Conservation (phyloP, 2,888 invertebrate species). For the Hyposoter didymator region DNA sequence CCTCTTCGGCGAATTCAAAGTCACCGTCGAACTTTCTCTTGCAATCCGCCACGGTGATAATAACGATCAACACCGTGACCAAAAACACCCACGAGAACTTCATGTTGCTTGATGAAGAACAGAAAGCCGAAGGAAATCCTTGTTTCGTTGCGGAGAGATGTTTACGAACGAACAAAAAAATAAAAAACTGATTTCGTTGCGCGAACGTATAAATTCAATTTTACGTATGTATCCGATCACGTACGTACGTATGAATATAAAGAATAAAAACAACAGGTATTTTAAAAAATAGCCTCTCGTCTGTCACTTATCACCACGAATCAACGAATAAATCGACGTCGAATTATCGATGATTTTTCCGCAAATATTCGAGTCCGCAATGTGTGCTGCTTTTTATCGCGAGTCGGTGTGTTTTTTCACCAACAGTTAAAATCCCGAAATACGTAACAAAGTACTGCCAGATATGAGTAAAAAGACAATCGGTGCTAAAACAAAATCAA, state of each 20-base stretch:
- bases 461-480: not conserved
- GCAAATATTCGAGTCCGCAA: conserved; percentile 31
- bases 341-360: not conserved
- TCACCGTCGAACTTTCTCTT: conserved; percentile 91
- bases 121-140: conserved; percentile 6
- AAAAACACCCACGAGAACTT: conserved; percentile 84
- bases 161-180: conserved; percentile 8
- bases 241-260: not conserved
- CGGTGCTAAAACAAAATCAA: not conserved
- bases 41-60: conserved; percentile 85
- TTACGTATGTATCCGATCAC: not conserved
- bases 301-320: conserved; percentile 60
- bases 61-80: conserved; percentile 82
- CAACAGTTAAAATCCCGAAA: not conserved
- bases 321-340: conserved; percentile 53
- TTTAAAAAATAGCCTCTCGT: conserved; percentile 31
- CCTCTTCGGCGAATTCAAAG: conserved; percentile 92
- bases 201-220: not conserved
- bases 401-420: conserved; percentile 11
- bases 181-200: conserved; percentile 4
- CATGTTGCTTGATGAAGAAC: conserved; percentile 75
- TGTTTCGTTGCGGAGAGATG: not conserved
- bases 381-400: conserved; percentile 35
- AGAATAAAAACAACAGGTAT: not conserved
- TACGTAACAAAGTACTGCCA: not conserved